A percentile compares a stretch with the other conserved stretches of the same genome.
Conservation (phyloP, 2,797 vertebrate species). For the Micromesistius poutassou region DNA sequence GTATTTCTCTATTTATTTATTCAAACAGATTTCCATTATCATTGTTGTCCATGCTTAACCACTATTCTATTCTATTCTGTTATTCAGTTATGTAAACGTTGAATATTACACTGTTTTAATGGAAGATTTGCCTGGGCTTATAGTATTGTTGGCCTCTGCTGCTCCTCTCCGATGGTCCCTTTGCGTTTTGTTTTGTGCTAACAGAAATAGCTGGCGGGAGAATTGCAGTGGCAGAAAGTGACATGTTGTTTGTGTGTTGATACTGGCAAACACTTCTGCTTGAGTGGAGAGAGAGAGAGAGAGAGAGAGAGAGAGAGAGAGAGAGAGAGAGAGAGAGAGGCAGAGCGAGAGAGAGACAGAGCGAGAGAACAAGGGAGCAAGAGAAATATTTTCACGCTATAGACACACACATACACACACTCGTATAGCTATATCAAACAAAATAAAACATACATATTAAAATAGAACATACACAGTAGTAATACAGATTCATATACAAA, state of each 20-base stretch:
- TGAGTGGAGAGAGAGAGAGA: constrained; percentile 39
- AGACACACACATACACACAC: constrained; percentile 20
- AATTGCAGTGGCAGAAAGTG: constrained; percentile 27
- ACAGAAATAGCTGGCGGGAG: constrained; percentile 31
- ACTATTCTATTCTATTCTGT: neutral
- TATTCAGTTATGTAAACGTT: neutral
- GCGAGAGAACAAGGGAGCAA: too few species aligned
- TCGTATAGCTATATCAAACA: too few species aligned
- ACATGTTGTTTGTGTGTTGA: constrained; percentile 17
- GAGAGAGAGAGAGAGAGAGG: neutral
- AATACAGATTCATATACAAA: neutral
- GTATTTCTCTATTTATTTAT: too few species aligned
- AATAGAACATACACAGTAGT: neutral
- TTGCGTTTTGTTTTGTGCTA: constrained; percentile 37
- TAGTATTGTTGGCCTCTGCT: neutral
- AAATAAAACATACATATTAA: neutral
- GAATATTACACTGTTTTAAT: neutral
- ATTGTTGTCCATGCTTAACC: too few species aligned
- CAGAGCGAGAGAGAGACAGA: too few species aligned
- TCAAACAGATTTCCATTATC: too few species aligned
- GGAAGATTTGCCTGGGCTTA: neutral
- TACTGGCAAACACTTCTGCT: constrained; percentile 49
- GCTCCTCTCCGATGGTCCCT: constrained; percentile 23
- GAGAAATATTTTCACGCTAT: constrained; percentile 61
- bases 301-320: neutral